phyloP scores from a whole-genome alignment of 2,113 vertebrate species.

The Marcusenius ussheri region DNA sequence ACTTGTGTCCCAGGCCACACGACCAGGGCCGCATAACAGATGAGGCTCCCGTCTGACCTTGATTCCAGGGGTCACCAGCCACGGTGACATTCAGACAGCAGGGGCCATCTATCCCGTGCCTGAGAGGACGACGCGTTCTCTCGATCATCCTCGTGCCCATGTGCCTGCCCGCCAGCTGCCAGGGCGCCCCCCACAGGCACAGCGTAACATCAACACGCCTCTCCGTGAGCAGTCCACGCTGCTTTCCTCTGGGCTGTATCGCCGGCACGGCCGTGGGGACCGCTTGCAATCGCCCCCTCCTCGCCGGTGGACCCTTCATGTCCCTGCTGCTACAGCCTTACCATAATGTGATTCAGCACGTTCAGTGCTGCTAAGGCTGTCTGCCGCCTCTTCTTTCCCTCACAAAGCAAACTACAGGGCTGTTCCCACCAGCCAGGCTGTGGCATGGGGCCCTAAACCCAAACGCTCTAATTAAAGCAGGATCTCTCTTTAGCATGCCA shows the following conservation, averaged over 20 bases:
- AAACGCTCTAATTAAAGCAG: background rate
- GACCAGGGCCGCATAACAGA: slow-evolving; percentile 40
- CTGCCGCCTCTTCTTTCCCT: background rate
- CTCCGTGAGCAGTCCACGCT: slow-evolving; percentile 27
- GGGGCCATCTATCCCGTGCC: slow-evolving; percentile 57
- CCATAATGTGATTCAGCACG: background rate
- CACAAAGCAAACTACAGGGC: background rate
- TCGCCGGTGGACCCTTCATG: background rate
- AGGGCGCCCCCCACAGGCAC: background rate
- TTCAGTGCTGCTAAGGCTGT: background rate
- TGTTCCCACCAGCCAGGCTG: background rate
- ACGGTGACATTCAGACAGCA: slow-evolving; percentile 65
- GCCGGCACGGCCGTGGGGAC: background rate
- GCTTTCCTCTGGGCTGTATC: background rate
- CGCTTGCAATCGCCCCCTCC: background rate
- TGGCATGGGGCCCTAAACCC: background rate
- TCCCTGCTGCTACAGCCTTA: background rate
- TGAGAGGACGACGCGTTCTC: slow-evolving; percentile 50
- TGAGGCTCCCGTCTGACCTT: slow-evolving; percentile 62
- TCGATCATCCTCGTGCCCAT: slow-evolving; percentile 54
- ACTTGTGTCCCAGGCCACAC: slow-evolving; percentile 38
- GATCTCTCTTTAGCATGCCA: background rate
- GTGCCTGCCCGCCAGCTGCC: slow-evolving; percentile 22
- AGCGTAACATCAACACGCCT: slow-evolving; percentile 15
- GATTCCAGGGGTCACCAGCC: slow-evolving; percentile 64